Evolutionary conservation across 2,797 vertebrate species (phyloP), one percentile per base, ranked within the genome.

Genomic region (Cuculus canorus): DNA sequence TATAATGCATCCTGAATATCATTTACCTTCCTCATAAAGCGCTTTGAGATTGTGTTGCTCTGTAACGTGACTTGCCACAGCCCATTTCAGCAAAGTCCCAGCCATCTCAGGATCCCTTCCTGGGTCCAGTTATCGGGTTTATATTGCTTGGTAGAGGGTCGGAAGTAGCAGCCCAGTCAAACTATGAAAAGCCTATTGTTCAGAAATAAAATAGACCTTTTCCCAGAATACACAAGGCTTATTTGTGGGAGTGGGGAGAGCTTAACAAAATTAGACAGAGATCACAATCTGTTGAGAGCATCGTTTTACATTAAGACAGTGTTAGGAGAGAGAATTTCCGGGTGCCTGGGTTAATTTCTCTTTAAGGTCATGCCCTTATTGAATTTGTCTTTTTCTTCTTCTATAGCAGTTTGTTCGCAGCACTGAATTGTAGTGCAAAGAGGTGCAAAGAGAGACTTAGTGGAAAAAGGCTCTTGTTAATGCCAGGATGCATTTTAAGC

Each of bases 21-120:
- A 70, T 84, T 92, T 57, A 11, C 82, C 45, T 87, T 92, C 32
- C 37, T 88, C 32, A 10, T 39, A 48, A 80, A 32, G 60, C 2
- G 10, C n/a, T 63, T 72, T 64, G 59, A 79, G 72, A 33, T 16
- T 52, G 15, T 41, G 30, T 47, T 64, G 16, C 72, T 83, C 14
- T 11, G 35, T 13, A 12, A 7, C 0, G 2, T 75, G 65, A 83
- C 57, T 83, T 79, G 77, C 89, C 1, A 0, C 10, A 89, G 50
- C 30, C 37, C 15, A 4, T 57, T 73, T 60, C 60, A 80, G 66
- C 57, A 70, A 70, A 81, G 66, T 17, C 19, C 30, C 1, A 3
- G 41, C 33, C 68, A 54, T 19, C 33, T 30, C 53, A 13, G 1
- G 3, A n/a, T 50, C 48, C 0, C 0, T 48, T 82, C 24, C 27